These are phyloP conservation scores for Microplitis mediator DNA, from an alignment of 1,140 invertebrate species.

Conservation along the genomic window DNA sequence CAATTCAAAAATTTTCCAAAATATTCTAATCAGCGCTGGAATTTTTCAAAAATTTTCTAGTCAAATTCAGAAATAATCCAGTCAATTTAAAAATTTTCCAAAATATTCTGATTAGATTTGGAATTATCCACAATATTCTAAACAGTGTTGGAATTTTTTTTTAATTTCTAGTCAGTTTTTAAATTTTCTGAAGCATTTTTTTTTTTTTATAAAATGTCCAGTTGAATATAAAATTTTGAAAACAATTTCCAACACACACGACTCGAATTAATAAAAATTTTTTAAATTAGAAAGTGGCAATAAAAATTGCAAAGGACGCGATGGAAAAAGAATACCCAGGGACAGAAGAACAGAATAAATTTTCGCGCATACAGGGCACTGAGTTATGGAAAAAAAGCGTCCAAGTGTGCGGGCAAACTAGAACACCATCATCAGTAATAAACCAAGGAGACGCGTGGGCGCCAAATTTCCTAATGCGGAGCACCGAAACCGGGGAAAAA, in stretches of 20 bases:
- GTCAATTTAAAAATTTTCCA: neutral
- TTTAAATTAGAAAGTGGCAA: neutral
- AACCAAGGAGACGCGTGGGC: conserved; percentile 77
- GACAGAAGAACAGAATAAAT: conserved; percentile 64
- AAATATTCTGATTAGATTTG: neutral
- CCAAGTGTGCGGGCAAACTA: conserved; percentile 37
- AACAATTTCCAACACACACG: neutral
- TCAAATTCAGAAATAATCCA: neutral
- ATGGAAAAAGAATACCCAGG: conserved; percentile 68
- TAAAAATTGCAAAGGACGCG: conserved; percentile 66
- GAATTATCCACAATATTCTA: neutral
- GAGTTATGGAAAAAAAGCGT: conserved; percentile 43
- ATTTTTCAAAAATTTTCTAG: too few relatives aligned
- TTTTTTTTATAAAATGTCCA: neutral
- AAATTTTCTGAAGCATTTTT: too few relatives aligned
- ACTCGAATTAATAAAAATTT: neutral
- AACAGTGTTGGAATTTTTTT: too few relatives aligned
- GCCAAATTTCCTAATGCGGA: conserved; percentile 72
- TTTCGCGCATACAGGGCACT: conserved; percentile 45
- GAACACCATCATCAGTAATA: conserved; percentile 62
- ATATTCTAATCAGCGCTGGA: too few relatives aligned
- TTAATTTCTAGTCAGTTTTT: conserved; percentile 1
- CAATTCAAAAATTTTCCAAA: neutral
- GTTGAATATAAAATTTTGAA: neutral
- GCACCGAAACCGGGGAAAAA: conserved; percentile 49